Percentiles rank a stretch among this genome's conserved stretches.
Evolutionary conservation across 2,113 vertebrate species (phyloP).

Genomic region (Mirounga angustirostris): DNA sequence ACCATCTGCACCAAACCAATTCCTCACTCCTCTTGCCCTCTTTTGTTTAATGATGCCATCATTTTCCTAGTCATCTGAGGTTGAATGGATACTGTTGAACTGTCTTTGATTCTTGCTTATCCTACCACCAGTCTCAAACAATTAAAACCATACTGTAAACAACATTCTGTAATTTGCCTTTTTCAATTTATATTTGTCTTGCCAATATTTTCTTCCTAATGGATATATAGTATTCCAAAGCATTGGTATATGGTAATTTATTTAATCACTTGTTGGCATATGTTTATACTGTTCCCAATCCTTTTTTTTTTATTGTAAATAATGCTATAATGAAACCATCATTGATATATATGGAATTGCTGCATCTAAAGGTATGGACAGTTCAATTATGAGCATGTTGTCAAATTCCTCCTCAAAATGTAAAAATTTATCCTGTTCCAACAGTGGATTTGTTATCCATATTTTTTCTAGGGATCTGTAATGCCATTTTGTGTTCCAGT

Average conservation of each 20-base stretch:
- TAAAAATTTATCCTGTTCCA: not conserved
- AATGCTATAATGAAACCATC: not conserved
- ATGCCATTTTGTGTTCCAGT: not conserved
- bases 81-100: not conserved
- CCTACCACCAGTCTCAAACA: not conserved
- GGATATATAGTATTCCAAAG: not conserved
- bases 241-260: not conserved
- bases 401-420: not conserved
- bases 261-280: not conserved
- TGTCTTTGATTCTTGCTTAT: not conserved
- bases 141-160: not conserved
- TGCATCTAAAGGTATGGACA: not conserved
- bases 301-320: not conserved
- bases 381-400: not conserved
- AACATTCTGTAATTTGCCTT: not conserved
- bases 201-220: not conserved
- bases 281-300: not conserved
- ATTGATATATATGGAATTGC: not conserved
- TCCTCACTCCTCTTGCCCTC: not conserved
- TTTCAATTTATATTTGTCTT: not conserved
- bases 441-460: not conserved
- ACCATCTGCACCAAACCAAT: not conserved
- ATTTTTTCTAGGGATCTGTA: not conserved
- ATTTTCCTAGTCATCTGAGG: not conserved
- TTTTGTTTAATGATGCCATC: no score